Percentiles rank a stretch among this genome's conserved stretches.
These are phyloP conservation scores for Acanthosoma haemorrhoidale DNA, from an alignment of 2,888 invertebrate species.

Conservation along the genomic window DNA sequence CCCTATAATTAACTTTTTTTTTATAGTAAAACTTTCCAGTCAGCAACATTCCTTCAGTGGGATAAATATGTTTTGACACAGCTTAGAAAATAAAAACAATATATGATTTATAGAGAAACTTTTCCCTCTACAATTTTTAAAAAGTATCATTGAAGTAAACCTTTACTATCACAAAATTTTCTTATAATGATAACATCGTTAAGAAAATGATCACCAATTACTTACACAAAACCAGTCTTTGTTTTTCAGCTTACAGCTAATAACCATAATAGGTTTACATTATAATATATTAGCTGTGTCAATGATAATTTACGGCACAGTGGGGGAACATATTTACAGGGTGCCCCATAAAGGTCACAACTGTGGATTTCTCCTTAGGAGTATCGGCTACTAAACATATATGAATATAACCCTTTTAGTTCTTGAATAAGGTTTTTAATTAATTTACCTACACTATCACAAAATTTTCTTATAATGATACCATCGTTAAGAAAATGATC, in stretches of 20 bases:
- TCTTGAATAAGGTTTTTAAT: too few species aligned
- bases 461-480: too few species aligned
- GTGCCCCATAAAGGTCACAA: too few species aligned
- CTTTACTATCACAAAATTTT: not conserved
- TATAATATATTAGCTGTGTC: conserved; percentile 3
- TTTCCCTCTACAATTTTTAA: not conserved
- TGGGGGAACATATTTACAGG: too few species aligned
- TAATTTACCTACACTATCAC: too few species aligned
- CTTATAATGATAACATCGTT: too few species aligned
- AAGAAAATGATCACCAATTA: conserved; percentile 5
- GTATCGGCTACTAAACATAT: too few species aligned
- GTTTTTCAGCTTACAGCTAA: conserved; percentile 11
- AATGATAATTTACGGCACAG: conserved; percentile 2
- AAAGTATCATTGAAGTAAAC: not conserved
- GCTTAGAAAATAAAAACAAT: not conserved
- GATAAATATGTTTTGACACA: conserved; percentile 6
- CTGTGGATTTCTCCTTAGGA: too few species aligned
- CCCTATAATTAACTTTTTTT: not conserved
- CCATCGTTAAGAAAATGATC: too few species aligned
- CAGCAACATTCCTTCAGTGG: not conserved
- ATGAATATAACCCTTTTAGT: too few species aligned
- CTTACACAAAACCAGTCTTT: conserved; percentile 16
- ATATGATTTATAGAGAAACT: not conserved
- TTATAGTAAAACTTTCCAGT: not conserved
- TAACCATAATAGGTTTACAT: not conserved